These are phyloP conservation scores for Spodoptera picta DNA, from an alignment of 2,888 invertebrate species.

Conservation along the genomic window DNA sequence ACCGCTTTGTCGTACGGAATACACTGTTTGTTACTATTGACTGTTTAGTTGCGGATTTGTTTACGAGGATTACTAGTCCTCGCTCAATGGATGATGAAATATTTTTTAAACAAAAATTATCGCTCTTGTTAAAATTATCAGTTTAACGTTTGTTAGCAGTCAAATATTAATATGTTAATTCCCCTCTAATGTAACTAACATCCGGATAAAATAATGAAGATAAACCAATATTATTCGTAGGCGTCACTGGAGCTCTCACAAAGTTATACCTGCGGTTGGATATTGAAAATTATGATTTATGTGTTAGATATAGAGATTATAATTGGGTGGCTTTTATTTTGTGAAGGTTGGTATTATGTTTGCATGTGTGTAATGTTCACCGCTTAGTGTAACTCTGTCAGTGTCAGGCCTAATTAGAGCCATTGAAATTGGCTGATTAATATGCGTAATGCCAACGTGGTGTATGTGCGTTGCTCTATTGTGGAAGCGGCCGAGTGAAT, in stretches of 20 bases:
- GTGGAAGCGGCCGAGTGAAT: constrained; percentile 73
- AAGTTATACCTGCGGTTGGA: constrained; percentile 30
- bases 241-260: constrained; percentile 51
- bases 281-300: constrained; percentile 26
- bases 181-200: constrained; percentile 36
- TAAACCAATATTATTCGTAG: constrained; percentile 64
- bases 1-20: constrained; percentile 74
- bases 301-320: constrained; percentile 42
- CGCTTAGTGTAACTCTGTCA: constrained; percentile 84
- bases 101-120: constrained; percentile 3
- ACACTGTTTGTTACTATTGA: constrained; percentile 69
- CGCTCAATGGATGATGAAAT: constrained; percentile 31
- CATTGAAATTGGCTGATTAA: constrained; percentile 86
- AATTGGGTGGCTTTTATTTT: constrained; percentile 48
- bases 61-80: constrained; percentile 43
- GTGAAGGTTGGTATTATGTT: constrained; percentile 41
- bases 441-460: constrained; percentile 78
- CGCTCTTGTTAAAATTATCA: not conserved
- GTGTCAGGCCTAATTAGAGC: constrained; percentile 85
- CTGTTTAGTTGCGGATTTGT: constrained; percentile 68
- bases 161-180: constrained; percentile 26
- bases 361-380: constrained; percentile 64
- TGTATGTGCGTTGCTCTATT: constrained; percentile 80
- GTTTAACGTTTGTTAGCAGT: constrained; percentile 13
- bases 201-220: constrained; percentile 62